These are phyloP conservation scores for Mnemiopsis leidyi DNA, from an alignment of 37 sponge, comb jelly and placozoan genomes.

Conservation along the genomic window DNA sequence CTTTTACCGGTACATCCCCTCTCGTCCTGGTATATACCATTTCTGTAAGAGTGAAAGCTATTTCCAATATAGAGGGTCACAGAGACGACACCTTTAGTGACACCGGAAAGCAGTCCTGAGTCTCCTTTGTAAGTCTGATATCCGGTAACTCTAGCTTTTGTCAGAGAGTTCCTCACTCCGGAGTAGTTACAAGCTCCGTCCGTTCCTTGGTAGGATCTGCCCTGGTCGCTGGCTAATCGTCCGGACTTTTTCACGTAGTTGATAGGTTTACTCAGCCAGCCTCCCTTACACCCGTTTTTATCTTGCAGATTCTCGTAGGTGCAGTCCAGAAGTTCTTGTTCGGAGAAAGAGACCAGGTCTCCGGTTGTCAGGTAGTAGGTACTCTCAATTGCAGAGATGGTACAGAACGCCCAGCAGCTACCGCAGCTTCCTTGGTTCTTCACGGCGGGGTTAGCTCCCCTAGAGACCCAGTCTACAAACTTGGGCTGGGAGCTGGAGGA, in stretches of 20 bases:
- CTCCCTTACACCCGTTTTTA: background rate
- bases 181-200: background rate
- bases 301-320: background rate
- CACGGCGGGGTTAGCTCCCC: background rate
- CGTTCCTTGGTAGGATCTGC: background rate
- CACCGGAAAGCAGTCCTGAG: background rate
- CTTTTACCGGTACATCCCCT: background rate
- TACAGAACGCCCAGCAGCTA: no score
- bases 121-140: background rate
- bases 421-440: background rate
- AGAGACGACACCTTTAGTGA: background rate
- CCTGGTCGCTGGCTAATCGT: background rate
- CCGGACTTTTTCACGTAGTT: background rate
- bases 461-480: background rate
- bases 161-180: background rate
- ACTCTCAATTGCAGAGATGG: background rate
- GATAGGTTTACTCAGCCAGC: background rate
- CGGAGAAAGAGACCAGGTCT: background rate
- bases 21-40: background rate
- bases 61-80: no score
- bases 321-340: no score
- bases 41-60: no score
- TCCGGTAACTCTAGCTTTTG: background rate
- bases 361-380: background rate
- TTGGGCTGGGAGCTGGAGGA: background rate